Conservation (phyloP, 2,797 vertebrate species). For the Limnodromus scolopaceus region DNA sequence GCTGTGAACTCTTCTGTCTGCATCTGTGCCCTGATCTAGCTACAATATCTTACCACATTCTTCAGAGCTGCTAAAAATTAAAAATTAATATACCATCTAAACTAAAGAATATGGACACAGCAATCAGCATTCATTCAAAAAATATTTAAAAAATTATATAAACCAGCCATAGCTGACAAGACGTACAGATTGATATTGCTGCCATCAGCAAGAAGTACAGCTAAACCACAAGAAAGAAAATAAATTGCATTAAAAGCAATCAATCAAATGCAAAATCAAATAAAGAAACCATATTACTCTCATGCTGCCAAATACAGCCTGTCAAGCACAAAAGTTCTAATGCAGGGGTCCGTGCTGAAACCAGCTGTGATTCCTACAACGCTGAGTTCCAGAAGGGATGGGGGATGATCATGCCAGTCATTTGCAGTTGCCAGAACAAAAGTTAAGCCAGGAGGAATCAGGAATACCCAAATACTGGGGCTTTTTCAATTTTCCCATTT, state of each 20-base stretch:
- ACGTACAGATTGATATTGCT: neutral
- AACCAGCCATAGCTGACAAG: neutral
- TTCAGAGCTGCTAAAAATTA: neutral
- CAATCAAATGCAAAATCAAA: constrained; percentile 5
- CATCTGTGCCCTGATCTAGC: neutral
- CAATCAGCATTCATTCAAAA: neutral
- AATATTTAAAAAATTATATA: neutral
- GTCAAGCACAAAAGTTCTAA: neutral
- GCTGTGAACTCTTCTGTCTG: neutral
- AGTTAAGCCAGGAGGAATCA: neutral
- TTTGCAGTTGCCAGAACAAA: neutral
- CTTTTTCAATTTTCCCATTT: neutral
- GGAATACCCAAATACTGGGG: neutral
- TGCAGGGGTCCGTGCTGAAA: neutral
- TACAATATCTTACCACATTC: neutral
- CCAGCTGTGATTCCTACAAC: neutral
- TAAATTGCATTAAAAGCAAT: constrained; percentile 33
- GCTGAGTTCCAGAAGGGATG: neutral
- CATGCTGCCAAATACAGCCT: neutral
- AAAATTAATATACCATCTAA: neutral
- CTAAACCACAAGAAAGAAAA: constrained; percentile 32
- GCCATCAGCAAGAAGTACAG: constrained; percentile 24
- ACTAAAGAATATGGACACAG: neutral
- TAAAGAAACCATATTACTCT: neutral
- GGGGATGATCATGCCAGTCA: neutral